Evolutionary conservation across 2,797 vertebrate species (phyloP), one percentile per base, ranked within the genome.

Genomic region (Phalloptychus januarius): DNA sequence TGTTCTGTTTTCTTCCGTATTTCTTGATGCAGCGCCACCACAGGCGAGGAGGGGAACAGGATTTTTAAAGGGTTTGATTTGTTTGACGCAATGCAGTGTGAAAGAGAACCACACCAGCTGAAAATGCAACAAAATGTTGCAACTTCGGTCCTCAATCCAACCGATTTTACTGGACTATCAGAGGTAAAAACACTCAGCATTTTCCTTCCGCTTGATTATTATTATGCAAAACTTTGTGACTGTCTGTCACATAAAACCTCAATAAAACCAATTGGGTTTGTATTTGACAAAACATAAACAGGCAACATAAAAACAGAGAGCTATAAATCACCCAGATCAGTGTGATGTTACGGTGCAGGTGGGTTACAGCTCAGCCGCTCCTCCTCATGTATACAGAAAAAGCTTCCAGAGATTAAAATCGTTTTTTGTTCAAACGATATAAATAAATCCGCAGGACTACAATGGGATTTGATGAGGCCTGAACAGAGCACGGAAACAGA

Each of bases 401-500:
- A 75, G 81, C 61, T 72, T 72, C 36, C 28, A 44, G 54, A 87
- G 76, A 85, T 82, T 83, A 82, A 87, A 86, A 74, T 11, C 70
- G 33, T 73, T 40, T 10, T 78, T 56, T 70, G 75, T 18, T 42
- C 0, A 80, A 73, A 72, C 76, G 56, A 84, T 83, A 80, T 83
- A 79, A 85, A 82, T 81, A 71, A 74, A 85, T 69, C 77, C 79
- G 78, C 78, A 65, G 61, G 70, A 75, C 54, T 56, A 74, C 78
- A 72, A 78, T 80, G 46, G 86, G 86, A 88, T 89, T 88, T 85
- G 65, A 72, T 71, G 1, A 46, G 63, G 40, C 76, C 67, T 77
- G 81, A 88, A 88, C 83, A 84, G 83, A 90, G 85, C 75, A 40
- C 36, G 83, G 67, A 89, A 84, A 74, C 81, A 90, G 86, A 88